A percentile compares a stretch with the other conserved stretches of the same genome.
Evolutionary conservation across 2,113 vertebrate species (phyloP).

Genomic region (Sander lucioperca): DNA sequence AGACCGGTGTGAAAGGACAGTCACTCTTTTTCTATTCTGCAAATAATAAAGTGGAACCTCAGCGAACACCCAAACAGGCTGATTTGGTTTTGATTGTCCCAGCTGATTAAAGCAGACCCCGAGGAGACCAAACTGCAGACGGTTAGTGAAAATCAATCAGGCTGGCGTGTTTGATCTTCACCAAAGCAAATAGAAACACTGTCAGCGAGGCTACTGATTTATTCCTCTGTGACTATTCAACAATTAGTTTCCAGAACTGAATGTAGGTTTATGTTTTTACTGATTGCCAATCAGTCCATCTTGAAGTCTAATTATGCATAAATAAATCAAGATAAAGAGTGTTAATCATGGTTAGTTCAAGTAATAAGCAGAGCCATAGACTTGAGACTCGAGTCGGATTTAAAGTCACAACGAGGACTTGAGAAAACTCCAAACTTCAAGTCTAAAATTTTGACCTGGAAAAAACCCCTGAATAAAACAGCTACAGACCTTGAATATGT

Average conservation of each 20-base stretch:
- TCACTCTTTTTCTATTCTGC: not conserved
- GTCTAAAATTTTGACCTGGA: not conserved
- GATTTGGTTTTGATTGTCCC: no score
- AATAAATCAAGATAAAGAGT: not conserved
- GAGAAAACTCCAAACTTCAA: not conserved
- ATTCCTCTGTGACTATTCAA: not conserved
- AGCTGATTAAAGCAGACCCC: not conserved
- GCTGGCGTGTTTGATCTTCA: conserved; percentile 17
- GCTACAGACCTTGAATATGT: not conserved
- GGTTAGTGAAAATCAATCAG: conserved; percentile 41
- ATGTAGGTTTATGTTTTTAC: conserved; percentile 14
- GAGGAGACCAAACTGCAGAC: not conserved
- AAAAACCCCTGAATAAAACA: not conserved
- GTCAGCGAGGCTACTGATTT: conserved; percentile 19
- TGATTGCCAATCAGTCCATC: conserved; percentile 10
- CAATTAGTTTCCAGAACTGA: conserved; percentile 12
- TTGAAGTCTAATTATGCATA: not conserved
- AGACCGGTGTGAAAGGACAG: not conserved
- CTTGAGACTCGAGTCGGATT: not conserved
- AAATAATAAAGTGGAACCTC: no score
- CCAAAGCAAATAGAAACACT: conserved; percentile 7
- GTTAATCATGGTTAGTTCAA: not conserved
- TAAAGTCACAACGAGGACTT: not conserved
- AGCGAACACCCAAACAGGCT: no score
- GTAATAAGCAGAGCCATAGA: not conserved